These are phyloP conservation scores for Xiphorhynchus elegans DNA, from an alignment of 2,113 vertebrate genomes.

Conservation along the genomic window DNA sequence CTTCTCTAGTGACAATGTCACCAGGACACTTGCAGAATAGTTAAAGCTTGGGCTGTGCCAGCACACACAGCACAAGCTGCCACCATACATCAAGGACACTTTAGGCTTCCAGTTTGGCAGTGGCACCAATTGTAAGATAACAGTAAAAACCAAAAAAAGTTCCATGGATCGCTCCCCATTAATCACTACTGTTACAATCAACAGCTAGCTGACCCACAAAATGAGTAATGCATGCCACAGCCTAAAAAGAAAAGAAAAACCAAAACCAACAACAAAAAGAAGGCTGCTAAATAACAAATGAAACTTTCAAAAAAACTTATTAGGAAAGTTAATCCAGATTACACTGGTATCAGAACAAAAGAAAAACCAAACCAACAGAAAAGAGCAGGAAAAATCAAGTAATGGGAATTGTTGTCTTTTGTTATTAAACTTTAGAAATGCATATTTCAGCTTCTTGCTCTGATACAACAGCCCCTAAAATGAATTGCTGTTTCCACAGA, in stretches of 20 bases:
- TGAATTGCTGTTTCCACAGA: background rate
- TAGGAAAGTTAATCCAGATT: background rate
- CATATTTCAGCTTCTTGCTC: rapidly evolving
- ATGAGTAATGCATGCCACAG: background rate
- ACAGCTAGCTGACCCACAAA: background rate
- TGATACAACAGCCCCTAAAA: background rate
- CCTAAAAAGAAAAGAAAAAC: rapidly evolving
- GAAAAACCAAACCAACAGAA: background rate
- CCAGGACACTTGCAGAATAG: background rate
- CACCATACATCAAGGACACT: background rate
- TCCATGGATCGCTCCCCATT: background rate
- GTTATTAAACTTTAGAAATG: background rate
- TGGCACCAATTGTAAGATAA: background rate
- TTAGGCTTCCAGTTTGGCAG: background rate
- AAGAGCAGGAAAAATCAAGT: background rate
- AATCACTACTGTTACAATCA: background rate
- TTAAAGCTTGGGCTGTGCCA: background rate
- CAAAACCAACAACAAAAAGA: background rate
- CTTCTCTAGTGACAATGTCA: background rate
- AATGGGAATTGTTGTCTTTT: background rate
- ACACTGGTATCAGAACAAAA: background rate
- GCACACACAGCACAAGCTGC: background rate
- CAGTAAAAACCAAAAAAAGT: background rate
- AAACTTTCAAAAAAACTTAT: background rate
- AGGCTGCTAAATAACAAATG: background rate